These are phyloP conservation scores for Yponomeuta evonymella DNA, from an alignment of 2,888 invertebrate species.

Conservation along the genomic window DNA sequence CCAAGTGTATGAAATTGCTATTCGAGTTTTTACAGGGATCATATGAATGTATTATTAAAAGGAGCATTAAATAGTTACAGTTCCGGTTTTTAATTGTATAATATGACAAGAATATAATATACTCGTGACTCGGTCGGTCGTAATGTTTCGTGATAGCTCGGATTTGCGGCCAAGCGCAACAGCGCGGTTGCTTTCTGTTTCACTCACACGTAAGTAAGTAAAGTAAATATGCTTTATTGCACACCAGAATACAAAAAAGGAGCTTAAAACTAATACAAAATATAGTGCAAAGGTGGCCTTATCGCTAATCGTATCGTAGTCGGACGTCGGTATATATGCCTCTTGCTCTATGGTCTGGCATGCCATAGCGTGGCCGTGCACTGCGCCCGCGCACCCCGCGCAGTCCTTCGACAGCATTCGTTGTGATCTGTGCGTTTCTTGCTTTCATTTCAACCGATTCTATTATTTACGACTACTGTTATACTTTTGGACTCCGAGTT, in stretches of 20 bases:
- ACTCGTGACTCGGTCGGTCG: no score
- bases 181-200: neutral
- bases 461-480: neutral
- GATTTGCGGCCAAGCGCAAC: neutral
- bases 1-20: conserved; percentile 17
- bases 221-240: neutral
- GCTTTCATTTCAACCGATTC: neutral
- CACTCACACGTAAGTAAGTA: neutral
- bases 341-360: no score
- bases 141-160: neutral
- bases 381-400: neutral
- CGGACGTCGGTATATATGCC: no score
- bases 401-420: neutral
- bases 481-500: conserved; percentile 3
- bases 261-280: neutral
- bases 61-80: neutral
- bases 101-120: neutral
- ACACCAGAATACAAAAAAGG: neutral
- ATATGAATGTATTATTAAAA: conserved; percentile 11
- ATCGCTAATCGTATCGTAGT: no score
- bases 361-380: no score
- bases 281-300: neutral
- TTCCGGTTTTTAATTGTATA: neutral
- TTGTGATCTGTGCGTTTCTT: conserved; percentile 2
- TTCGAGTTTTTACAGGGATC: conserved; percentile 14